phyloP scores from a whole-genome alignment of 2,888 invertebrate genomes.

The Autographa gamma region DNA sequence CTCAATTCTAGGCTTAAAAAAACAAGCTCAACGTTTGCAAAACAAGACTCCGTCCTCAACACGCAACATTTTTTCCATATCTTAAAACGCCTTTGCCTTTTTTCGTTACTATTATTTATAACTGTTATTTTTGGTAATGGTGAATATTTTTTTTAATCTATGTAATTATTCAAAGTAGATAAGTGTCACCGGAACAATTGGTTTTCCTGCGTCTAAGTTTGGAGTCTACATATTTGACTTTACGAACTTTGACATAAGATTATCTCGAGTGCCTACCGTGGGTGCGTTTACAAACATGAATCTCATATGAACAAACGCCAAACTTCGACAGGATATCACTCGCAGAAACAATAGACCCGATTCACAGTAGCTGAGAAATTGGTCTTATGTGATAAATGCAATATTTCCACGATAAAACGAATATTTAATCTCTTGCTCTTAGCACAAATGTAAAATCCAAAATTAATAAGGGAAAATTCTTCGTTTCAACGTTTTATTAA shows the following conservation, averaged over 20 bases:
- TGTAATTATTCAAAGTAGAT: no score
- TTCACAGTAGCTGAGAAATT: background rate
- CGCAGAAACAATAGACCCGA: constrained; percentile 2
- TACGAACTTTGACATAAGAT: background rate
- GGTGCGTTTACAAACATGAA: constrained; percentile 2
- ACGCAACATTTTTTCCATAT: no score
- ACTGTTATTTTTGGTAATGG: no score
- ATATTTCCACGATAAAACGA: background rate
- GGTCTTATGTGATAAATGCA: background rate
- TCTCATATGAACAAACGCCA: background rate
- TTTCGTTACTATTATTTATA: no score
- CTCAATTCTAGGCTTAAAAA: background rate
- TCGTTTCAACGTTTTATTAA: background rate
- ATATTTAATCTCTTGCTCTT: background rate
- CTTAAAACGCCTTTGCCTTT: no score
- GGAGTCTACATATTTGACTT: background rate
- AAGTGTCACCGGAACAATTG: no score
- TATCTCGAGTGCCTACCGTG: background rate
- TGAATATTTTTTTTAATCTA: no score
- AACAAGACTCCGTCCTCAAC: background rate
- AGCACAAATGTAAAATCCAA: background rate
- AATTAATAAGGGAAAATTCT: background rate
- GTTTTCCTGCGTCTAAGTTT: background rate
- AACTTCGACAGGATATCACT: background rate
- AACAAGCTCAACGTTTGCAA: background rate